Percentiles rank a stretch among this genome's conserved stretches.
Conservation (phyloP, 2,797 vertebrate genomes). For the Sternarchorhynchus goeldii region DNA sequence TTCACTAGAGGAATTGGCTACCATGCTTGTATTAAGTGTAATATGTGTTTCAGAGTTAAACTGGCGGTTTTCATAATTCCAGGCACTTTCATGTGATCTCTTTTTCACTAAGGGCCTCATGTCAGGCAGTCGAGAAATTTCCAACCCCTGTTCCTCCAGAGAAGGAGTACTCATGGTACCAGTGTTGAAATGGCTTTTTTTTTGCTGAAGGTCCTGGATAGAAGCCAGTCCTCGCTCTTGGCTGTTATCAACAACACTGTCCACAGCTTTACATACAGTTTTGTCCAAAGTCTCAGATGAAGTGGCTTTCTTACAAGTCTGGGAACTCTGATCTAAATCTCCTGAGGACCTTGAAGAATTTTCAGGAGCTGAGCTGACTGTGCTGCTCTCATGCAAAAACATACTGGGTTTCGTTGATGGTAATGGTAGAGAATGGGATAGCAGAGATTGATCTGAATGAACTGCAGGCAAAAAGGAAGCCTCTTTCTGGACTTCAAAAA, state of each 20-base stretch:
- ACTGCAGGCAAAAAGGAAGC: conserved; percentile 3
- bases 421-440: not conserved
- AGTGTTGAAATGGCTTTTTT: not conserved
- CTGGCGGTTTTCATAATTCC: conserved; percentile 42
- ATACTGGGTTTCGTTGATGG: too few relatives aligned
- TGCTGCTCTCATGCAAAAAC: too few relatives aligned
- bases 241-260: not conserved
- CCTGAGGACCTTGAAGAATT: not conserved
- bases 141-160: not conserved
- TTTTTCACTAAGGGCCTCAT: not conserved
- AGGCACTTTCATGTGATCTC: conserved; percentile 23
- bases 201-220: not conserved
- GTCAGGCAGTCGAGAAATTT: conserved; percentile 28
- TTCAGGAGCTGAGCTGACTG: not conserved
- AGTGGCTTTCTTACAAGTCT: not conserved
- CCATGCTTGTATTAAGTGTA: not conserved
- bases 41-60: not conserved
- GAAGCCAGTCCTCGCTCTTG: not conserved
- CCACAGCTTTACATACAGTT: not conserved
- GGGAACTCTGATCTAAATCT: not conserved
- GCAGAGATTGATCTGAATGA: not conserved
- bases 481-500: not conserved
- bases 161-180: not conserved
- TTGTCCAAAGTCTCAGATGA: not conserved
- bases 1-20: not conserved